Evolutionary conservation across 2,113 vertebrate genomes (phyloP), one percentile per base, ranked within the genome.

Genomic region (Bombycilla garrulus): DNA sequence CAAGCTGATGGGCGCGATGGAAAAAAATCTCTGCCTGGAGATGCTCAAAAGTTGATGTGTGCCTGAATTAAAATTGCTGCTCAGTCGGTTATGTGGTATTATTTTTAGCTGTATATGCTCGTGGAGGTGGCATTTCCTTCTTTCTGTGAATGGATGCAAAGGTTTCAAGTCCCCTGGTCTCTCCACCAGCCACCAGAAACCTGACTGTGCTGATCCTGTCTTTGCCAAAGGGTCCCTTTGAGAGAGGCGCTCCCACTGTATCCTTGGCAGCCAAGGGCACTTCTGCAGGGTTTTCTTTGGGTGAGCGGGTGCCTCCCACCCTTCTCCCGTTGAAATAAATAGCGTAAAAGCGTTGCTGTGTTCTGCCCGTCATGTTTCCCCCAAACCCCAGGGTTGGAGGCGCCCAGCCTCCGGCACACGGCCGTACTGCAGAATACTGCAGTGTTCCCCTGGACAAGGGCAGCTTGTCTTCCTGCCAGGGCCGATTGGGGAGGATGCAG

Each of bases 391-490:
- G 50, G 71, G 83, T 53, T 87, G 0, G 18, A 35, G 66, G 74
- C 12, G 26, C 82, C 51, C 58, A 57, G 81, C 13, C 82, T 76
- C 62, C 48, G 35, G 86, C 54, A 2, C 3, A 19, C 26, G 35
- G 72, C 88, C 7, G 9, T 87, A 38, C 82, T 89, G 86, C 92
- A 92, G 94, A 90, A 90, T 82, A 69, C 91, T 94, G 97, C 91
- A 91, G 81, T 53, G 86, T 89, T 80, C 86, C 88, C 74, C 81
- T 28, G 74, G 85, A 73, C 95, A 94, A 93, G 95, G 92, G 60
- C 91, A 70, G 88, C 77, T 56, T 72, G 86, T 74, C 89, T 81
- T 24, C 79, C 25, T 62, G 40, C 47, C 23, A 15, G 73, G 62
- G 76, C 71, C 2, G 25, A 3, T 60, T 31, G 65, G 51, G 72